Conservation (phyloP, 64 coral and sea anemone species). For the Pocillopora damicornis region DNA sequence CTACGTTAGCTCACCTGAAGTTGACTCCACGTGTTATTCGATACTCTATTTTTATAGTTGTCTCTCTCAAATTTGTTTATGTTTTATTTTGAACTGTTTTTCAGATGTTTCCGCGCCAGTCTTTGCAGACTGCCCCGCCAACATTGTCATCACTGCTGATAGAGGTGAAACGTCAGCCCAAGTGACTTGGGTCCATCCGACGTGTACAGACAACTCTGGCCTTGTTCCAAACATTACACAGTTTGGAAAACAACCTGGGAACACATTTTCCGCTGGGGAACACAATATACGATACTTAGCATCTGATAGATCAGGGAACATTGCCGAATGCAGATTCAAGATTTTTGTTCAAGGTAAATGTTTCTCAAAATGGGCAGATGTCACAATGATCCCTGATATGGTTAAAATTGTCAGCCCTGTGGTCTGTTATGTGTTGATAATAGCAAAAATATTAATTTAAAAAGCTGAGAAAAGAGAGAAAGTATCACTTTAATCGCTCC, state of each 20-base stretch:
- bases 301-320: conserved; percentile 42
- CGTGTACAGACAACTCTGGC: conserved; percentile 50
- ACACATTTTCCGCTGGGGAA: conserved; percentile 34
- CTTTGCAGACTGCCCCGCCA: conserved; percentile 37
- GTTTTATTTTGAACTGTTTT: neutral
- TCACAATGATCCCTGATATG: too few relatives aligned
- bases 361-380: neutral
- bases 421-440: too few relatives aligned
- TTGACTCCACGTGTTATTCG: too few relatives aligned
- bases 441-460: too few relatives aligned
- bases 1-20: too few relatives aligned
- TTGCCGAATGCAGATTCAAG: conserved; percentile 39
- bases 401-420: neutral
- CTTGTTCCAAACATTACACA: conserved; percentile 28
- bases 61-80: neutral
- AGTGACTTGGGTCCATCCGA: conserved; percentile 14
- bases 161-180: conserved; percentile 21
- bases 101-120: conserved; percentile 35
- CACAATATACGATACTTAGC: conserved; percentile 45
- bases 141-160: conserved; percentile 29
- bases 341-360: conserved; percentile 40
- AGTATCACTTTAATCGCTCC: too few relatives aligned
- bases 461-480: too few relatives aligned
- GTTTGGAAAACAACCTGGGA: conserved; percentile 23
- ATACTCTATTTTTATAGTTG: too few relatives aligned